These are phyloP conservation scores for Trachelus stipa DNA, from an alignment of 2,888 invertebrate species.

Conservation along the genomic window DNA sequence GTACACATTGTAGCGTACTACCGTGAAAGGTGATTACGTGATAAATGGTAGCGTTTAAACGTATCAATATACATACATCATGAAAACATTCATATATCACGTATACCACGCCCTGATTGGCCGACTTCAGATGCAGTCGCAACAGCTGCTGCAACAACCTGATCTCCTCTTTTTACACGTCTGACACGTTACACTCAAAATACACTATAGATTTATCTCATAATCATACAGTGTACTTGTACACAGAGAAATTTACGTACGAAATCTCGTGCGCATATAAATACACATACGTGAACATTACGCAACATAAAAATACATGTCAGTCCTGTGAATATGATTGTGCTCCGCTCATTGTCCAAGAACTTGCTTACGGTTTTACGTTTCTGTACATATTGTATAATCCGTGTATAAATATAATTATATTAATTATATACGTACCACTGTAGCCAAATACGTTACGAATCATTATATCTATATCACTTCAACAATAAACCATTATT, in stretches of 20 bases:
- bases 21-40: constrained; percentile 36
- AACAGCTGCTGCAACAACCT: too few species aligned
- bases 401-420: constrained; percentile 65
- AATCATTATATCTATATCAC: constrained; percentile 66
- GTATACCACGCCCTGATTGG: too few species aligned
- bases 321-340: constrained; percentile 47
- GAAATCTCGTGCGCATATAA: not conserved
- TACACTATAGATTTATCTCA: too few species aligned
- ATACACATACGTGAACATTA: not conserved
- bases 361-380: constrained; percentile 36
- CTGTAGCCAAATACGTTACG: constrained; percentile 64
- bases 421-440: constrained; percentile 62
- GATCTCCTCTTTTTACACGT: too few species aligned
- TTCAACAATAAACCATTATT: constrained; percentile 66
- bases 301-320: constrained; percentile 16
- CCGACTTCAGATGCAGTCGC: too few species aligned
- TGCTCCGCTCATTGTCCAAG: constrained; percentile 45
- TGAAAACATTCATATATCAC: too few species aligned
- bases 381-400: constrained; percentile 67
- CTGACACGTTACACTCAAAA: too few species aligned
- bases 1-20: constrained; percentile 44
- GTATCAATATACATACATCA: constrained; percentile 31
- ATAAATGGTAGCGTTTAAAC: constrained; percentile 39
- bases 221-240: not conserved
- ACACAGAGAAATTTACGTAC: constrained; percentile 18